Evolutionary conservation across 2,113 vertebrate species (phyloP).

Genomic region (Centropus unirufus): DNA sequence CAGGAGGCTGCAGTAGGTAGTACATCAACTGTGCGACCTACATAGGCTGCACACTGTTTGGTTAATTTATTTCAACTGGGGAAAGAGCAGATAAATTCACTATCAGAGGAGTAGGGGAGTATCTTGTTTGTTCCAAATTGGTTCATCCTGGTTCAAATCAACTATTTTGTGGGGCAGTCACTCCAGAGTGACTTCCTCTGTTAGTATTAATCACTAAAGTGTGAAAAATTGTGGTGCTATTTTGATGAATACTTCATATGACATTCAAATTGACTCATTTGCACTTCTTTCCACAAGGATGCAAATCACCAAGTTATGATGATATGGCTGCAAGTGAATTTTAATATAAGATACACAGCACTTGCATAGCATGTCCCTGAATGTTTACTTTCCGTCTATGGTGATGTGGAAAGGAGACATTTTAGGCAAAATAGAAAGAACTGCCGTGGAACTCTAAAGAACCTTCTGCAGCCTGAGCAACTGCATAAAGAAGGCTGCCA

Average conservation of each 20-base stretch:
- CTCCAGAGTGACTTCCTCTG: not conserved
- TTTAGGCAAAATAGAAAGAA: not conserved
- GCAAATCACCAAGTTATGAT: not conserved
- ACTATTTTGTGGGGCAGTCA: not conserved
- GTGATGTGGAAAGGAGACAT: not conserved
- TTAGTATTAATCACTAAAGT: not conserved
- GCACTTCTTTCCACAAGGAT: not conserved
- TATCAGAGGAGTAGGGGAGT: not conserved
- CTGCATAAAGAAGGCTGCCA: not conserved
- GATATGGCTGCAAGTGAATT: not conserved
- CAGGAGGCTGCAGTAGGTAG: not conserved
- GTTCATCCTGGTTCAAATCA: not conserved
- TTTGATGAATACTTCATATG: not conserved
- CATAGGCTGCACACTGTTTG: not conserved
- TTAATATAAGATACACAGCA: not conserved
- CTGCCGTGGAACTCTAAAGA: not conserved
- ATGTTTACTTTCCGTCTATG: not conserved
- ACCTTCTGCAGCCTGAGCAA: not conserved
- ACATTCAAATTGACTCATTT: slow-evolving; percentile 6
- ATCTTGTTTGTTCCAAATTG: not conserved
- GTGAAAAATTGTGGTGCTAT: not conserved
- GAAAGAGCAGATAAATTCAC: not conserved
- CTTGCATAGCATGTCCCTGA: not conserved
- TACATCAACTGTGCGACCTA: not conserved
- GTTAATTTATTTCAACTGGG: not conserved